Base-by-base conservation (phyloP, 1,140 invertebrate genomes). In the Myzus persicae region DNA sequence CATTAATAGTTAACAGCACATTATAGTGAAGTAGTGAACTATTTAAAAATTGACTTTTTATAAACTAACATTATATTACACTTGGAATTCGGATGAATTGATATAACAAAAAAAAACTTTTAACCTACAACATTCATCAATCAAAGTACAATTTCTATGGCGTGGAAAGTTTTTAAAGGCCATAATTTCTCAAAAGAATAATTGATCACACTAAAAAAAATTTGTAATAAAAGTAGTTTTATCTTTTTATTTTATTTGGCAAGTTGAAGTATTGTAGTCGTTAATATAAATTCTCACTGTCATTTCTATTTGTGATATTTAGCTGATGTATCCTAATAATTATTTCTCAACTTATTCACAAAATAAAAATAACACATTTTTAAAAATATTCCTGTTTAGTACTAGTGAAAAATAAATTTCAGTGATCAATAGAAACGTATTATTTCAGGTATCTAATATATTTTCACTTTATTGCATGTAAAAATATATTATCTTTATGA, bases 111-210 rank as follows among this genome's bases (percentile, higher is more conserved):
- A 54, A 54, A 89, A 14, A 88, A 54, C 20, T 89, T 54, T 0
- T 89, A 89, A 89, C 48, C 46, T 5, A 51, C 22, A 51, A 9
- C 11, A 26, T 54, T 54, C 36, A 89, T 89, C 11, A 54, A 89
- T 89, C 88, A 89, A 89, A 89, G 1, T 54, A 87, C 26, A 20
- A 36, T 40, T 46, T n/a, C 82, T 85, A 48, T 88, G n/a, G 46
- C 46, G 51, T 89, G 51, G 87, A 89, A 89, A 88, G 85, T 48
- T 88, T n/a, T 36, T 88, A 51, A 51, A 20, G 46, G 46, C 8
- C 44, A 89, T 36, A 89, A 51, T 89, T 38, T 24, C 20, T 89
- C 20, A 26, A 46, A 89, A 51, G 14, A 51, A 89, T 89, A 14
- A 51, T 38, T 51, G 46, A 22, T 46, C 46, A 7, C 31, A 46